Conservation (phyloP, 2,888 invertebrate genomes). For the Cremastobaeus sp. region DNA sequence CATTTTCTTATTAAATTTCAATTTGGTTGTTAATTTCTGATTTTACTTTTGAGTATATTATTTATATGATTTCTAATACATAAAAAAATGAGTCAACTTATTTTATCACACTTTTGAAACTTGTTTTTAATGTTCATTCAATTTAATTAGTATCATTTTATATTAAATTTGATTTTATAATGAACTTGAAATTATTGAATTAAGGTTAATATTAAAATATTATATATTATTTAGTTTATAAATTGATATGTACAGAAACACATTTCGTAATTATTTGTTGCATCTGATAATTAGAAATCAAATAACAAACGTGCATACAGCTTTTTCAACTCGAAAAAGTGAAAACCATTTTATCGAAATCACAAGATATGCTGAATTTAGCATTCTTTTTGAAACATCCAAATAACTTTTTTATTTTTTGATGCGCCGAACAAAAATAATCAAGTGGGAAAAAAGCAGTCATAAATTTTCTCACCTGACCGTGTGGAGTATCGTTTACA, state of each 20-base stretch:
- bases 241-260: background rate
- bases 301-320: constrained; percentile 18
- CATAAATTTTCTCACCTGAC: background rate
- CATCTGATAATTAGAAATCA: constrained; percentile 32
- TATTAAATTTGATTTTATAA: too few species aligned
- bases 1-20: too few species aligned
- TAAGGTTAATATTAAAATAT: background rate
- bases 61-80: too few species aligned
- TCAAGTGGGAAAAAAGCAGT: constrained; percentile 16
- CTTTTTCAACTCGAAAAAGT: constrained; percentile 20
- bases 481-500: background rate
- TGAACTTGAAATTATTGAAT: too few species aligned
- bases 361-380: constrained; percentile 20
- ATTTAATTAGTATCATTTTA: too few species aligned
- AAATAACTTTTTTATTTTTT: constrained; percentile 26
- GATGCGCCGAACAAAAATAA: constrained; percentile 12
- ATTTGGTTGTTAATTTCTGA: too few species aligned
- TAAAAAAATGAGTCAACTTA: too few species aligned
- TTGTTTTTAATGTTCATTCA: too few species aligned
- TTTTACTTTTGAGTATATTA: too few species aligned
- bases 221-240: constrained; percentile 13
- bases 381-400: constrained; percentile 26
- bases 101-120: too few species aligned
- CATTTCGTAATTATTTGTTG: constrained; percentile 18
- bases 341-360: constrained; percentile 31